These are phyloP conservation scores for Halcyon smyrnensis DNA, from an alignment of 2,797 vertebrate genomes.

Conservation along the genomic window DNA sequence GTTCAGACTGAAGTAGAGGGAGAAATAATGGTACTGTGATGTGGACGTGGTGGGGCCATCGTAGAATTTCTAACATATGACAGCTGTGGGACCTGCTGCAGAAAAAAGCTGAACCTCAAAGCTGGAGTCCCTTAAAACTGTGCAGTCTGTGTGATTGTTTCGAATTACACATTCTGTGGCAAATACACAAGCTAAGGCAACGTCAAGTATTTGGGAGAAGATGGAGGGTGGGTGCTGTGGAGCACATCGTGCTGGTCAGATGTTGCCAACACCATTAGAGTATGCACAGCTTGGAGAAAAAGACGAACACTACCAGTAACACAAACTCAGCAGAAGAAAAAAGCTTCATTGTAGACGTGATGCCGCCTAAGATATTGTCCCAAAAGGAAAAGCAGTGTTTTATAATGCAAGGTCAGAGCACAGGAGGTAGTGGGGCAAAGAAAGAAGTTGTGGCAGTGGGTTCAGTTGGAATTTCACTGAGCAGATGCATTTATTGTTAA, in stretches of 20 bases:
- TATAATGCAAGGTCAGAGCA: not conserved
- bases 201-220: not conserved
- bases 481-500: not conserved
- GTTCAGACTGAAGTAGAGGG: not conserved
- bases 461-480: not conserved
- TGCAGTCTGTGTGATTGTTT: not conserved
- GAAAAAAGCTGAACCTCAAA: not conserved
- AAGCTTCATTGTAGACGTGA: not conserved
- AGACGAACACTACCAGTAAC: not conserved
- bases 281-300: not conserved
- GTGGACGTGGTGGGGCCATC: not conserved
- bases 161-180: not conserved
- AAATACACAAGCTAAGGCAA: not conserved
- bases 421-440: not conserved
- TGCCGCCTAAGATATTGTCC: not conserved
- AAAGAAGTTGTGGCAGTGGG: not conserved
- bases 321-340: not conserved
- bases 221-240: not conserved
- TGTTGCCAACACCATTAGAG: not conserved
- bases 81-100: not conserved
- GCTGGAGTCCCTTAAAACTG: not conserved
- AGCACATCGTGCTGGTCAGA: not conserved
- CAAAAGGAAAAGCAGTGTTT: not conserved
- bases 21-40: accelerated
- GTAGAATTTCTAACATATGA: not conserved